These are phyloP conservation scores for Limnephilus auricula DNA, from an alignment of 2,888 invertebrate genomes.

Conservation along the genomic window DNA sequence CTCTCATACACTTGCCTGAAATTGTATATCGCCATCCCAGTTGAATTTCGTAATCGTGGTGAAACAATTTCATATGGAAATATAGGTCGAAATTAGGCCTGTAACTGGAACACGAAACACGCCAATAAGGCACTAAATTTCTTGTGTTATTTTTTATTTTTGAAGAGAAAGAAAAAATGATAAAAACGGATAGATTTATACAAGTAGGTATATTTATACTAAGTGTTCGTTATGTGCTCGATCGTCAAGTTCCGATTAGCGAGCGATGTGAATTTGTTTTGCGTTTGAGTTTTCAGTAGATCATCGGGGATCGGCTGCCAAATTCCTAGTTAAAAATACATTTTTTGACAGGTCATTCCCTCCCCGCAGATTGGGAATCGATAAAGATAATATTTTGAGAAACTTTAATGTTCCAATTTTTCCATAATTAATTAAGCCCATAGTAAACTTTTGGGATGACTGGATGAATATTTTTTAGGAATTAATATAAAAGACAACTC, in stretches of 20 bases:
- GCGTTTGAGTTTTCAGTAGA: background rate
- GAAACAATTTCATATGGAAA: too few relatives aligned
- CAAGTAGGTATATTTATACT: background rate
- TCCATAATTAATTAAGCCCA: background rate
- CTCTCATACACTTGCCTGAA: too few relatives aligned
- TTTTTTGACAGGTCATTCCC: slow-evolving; percentile 33
- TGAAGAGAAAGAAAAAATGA: background rate
- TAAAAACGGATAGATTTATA: background rate
- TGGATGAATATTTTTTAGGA: too few relatives aligned
- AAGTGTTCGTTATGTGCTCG: background rate
- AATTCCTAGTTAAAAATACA: slow-evolving; percentile 34
- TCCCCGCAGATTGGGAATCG: background rate
- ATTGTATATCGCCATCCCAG: too few relatives aligned
- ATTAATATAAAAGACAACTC: too few relatives aligned
- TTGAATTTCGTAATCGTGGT: too few relatives aligned
- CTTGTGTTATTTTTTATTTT: too few relatives aligned
- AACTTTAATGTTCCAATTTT: background rate
- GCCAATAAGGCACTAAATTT: too few relatives aligned
- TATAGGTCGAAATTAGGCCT: too few relatives aligned
- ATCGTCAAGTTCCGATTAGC: background rate
- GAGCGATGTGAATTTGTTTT: slow-evolving; percentile 15
- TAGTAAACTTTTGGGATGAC: too few relatives aligned
- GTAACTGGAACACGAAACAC: too few relatives aligned
- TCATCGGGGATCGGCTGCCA: slow-evolving; percentile 27
- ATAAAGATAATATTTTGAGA: background rate